Conservation (phyloP, 1,140 invertebrate species). For the Caenorhabditis tropicalis region DNA sequence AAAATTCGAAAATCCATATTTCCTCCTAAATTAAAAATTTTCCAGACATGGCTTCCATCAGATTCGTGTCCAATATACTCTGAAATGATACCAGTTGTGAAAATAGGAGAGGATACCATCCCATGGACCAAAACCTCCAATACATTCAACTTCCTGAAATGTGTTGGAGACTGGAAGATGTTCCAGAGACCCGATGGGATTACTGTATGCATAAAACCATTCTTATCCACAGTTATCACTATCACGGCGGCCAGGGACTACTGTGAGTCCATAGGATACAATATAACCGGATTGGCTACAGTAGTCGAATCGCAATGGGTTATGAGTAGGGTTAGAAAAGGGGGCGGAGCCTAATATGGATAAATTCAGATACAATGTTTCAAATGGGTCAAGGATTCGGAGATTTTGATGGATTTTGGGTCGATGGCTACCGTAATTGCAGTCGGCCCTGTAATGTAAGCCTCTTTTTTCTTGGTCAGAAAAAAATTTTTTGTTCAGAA, state of each 20-base stretch:
- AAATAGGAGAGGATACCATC: neutral
- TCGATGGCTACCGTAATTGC: neutral
- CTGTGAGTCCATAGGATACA: neutral
- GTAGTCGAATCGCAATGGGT: neutral
- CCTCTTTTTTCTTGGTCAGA: too few relatives aligned
- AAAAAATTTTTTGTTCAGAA: too few relatives aligned
- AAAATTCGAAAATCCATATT: too few relatives aligned
- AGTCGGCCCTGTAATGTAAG: too few relatives aligned
- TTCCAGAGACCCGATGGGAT: neutral
- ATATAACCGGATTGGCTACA: neutral
- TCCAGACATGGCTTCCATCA: too few relatives aligned
- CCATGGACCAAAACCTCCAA: neutral
- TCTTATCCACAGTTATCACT: neutral
- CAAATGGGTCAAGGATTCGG: neutral
- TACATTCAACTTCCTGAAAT: neutral
- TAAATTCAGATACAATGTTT: neutral
- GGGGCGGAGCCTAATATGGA: too few relatives aligned
- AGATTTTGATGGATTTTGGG: neutral
- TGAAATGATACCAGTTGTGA: too few relatives aligned
- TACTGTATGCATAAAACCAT: neutral
- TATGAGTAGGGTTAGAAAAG: neutral
- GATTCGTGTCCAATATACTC: too few relatives aligned
- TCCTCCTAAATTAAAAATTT: too few relatives aligned
- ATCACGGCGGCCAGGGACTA: neutral
- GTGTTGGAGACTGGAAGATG: neutral